Percentiles rank a stretch among this genome's conserved stretches.
Conservation (phyloP, 2,888 invertebrate genomes). For the Leistus spinibarbis region DNA sequence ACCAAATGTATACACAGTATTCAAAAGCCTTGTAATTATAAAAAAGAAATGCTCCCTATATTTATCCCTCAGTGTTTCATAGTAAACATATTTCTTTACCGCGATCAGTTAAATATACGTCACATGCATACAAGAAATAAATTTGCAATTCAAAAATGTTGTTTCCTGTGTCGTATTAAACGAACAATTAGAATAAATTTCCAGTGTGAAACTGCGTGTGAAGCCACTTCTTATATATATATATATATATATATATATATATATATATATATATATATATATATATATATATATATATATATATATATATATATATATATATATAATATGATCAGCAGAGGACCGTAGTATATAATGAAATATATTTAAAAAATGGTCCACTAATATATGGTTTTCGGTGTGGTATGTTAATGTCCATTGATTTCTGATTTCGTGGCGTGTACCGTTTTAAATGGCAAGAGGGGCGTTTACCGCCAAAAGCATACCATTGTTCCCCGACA, state of each 20-base stretch:
- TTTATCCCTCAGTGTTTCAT: conserved; percentile 11
- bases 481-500: conserved; percentile 53
- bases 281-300: background rate
- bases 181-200: conserved; percentile 37
- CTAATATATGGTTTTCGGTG: conserved; percentile 22
- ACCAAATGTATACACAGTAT: background rate
- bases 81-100: conserved; percentile 29
- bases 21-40: background rate
- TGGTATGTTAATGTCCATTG: conserved; percentile 26
- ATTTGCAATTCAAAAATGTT: conserved; percentile 37
- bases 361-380: conserved; percentile 13
- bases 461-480: conserved; percentile 55
- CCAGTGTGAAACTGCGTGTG: conserved; percentile 21
- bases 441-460: conserved; percentile 56
- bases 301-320: background rate
- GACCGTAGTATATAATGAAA: too few species aligned
- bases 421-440: conserved; percentile 26
- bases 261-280: background rate
- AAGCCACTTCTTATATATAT: background rate
- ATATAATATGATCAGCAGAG: too few species aligned
- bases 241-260: background rate
- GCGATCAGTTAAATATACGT: conserved; percentile 33
- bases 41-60: background rate
- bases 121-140: conserved; percentile 32
- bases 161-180: conserved; percentile 35